phyloP scores from a whole-genome alignment of 2,113 vertebrate genomes.

The Cettia cetti region DNA sequence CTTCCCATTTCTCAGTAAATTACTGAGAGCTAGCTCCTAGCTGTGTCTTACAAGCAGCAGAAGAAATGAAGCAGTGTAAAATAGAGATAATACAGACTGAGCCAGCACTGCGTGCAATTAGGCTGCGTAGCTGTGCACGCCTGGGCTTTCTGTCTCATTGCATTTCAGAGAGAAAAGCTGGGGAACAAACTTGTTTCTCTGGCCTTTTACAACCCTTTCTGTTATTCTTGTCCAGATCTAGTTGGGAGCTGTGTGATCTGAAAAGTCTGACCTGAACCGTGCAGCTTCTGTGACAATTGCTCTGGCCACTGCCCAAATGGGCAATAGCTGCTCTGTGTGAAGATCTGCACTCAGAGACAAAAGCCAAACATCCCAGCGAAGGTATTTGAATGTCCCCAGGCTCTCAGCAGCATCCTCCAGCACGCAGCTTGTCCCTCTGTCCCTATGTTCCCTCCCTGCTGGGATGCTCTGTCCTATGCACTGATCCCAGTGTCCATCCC shows the following conservation, averaged over 20 bases:
- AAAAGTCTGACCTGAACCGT: neutral
- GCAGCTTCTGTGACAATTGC: neutral
- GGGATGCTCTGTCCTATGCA: neutral
- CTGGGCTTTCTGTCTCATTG: neutral
- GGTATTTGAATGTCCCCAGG: neutral
- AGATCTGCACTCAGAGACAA: neutral
- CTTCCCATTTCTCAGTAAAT: neutral
- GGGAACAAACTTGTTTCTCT: neutral
- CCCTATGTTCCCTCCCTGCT: neutral
- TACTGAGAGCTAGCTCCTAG: neutral
- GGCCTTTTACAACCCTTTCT: neutral
- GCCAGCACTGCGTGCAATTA: neutral
- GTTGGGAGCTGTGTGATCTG: neutral
- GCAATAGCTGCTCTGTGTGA: neutral
- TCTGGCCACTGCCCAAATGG: rapidly evolving
- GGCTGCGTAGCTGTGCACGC: rapidly evolving
- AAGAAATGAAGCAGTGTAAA: neutral
- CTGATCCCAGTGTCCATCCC: neutral
- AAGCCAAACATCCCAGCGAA: neutral
- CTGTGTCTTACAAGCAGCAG: neutral
- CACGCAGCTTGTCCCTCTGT: neutral
- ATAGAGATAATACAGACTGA: neutral
- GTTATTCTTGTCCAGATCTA: neutral
- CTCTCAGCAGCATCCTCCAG: neutral
- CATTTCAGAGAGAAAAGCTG: neutral